phyloP scores from a whole-genome alignment of 2,888 invertebrate species.

The Apamea epomidion region DNA sequence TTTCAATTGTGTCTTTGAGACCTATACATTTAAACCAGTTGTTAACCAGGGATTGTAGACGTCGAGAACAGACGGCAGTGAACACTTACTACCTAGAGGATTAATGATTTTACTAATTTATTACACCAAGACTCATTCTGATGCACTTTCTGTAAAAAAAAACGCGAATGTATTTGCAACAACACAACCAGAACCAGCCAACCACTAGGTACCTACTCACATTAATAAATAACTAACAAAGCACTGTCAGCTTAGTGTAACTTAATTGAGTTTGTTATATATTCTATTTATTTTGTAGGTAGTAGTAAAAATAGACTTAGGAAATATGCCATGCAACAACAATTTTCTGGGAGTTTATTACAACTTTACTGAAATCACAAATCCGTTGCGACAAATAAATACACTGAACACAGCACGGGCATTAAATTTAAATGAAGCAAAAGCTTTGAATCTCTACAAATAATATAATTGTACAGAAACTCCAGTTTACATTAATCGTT shows the following conservation, averaged over 20 bases:
- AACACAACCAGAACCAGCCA: not conserved
- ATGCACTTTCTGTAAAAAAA: not conserved
- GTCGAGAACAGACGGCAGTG: not conserved
- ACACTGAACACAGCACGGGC: not conserved
- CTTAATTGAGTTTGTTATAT: not conserved
- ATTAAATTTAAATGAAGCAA: conserved; percentile 12
- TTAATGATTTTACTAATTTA: not conserved
- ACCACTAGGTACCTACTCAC: not conserved
- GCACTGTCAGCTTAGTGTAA: not conserved
- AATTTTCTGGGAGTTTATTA: not conserved
- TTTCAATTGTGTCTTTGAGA: not conserved
- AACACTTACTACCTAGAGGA: not conserved
- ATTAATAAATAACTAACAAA: not conserved
- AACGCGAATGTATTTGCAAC: not conserved
- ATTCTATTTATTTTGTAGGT: not conserved
- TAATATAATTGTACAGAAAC: conserved; percentile 18
- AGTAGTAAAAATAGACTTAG: not conserved
- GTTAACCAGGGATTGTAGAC: not conserved
- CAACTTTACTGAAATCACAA: conserved; percentile 13
- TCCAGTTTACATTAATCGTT: conserved; percentile 13
- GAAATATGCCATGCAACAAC: not conserved
- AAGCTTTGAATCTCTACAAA: conserved; percentile 25
- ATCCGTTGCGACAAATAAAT: conserved; percentile 4
- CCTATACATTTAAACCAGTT: not conserved
- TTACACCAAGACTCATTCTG: not conserved